Evolutionary conservation across 2,888 invertebrate species (phyloP).

Genomic region (Portevinia maculata): DNA sequence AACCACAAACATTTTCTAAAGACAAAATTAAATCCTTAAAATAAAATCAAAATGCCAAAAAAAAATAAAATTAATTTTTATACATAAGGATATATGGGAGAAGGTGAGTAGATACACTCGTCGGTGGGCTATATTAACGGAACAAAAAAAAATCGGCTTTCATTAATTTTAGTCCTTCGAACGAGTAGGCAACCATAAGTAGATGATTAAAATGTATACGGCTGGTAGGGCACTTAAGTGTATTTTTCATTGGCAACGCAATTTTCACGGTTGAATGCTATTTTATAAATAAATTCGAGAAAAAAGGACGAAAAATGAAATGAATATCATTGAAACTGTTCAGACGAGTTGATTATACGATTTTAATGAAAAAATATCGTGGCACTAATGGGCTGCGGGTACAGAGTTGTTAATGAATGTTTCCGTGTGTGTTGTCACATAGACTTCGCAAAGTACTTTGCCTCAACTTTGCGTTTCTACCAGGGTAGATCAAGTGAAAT

Average conservation of each 20-base stretch:
- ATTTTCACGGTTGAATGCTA: slow-evolving; percentile 57
- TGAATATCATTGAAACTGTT: slow-evolving; percentile 44
- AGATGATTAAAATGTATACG: slow-evolving; percentile 71
- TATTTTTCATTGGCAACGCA: slow-evolving; percentile 46
- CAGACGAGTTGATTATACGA: slow-evolving; percentile 10
- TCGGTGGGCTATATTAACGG: background rate
- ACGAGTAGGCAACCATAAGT: slow-evolving; percentile 48
- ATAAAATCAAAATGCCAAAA: slow-evolving; percentile 35
- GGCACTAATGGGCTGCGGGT: no score
- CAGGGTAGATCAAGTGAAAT: no score
- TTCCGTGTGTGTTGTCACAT: no score
- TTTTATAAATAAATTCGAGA: slow-evolving; percentile 43
- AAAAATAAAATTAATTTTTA: slow-evolving; percentile 2
- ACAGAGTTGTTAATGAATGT: no score
- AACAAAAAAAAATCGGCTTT: slow-evolving; percentile 28
- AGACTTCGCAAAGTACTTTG: no score
- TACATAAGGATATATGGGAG: background rate
- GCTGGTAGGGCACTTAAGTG: slow-evolving; percentile 52
- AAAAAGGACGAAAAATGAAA: slow-evolving; percentile 22
- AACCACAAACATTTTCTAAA: background rate
- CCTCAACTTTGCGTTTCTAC: no score
- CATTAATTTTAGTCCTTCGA: slow-evolving; percentile 35
- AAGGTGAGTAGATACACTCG: background rate
- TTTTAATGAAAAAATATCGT: background rate
- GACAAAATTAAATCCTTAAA: slow-evolving; percentile 41